Base-by-base conservation (phyloP, 2,113 vertebrate genomes). In the Notechis scutatus region DNA sequence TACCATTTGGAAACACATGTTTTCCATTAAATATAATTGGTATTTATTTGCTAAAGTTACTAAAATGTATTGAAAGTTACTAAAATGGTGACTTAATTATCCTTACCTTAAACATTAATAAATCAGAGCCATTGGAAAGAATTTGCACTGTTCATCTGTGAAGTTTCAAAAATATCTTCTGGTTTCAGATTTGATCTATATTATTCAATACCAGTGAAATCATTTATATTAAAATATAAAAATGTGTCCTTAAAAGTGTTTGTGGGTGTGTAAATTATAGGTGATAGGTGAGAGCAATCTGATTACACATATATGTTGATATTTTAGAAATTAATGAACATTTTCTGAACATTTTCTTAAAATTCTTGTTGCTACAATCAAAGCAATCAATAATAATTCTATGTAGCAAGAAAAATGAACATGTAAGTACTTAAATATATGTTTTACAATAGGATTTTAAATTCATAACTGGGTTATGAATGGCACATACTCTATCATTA, bases 91-190 rank as follows among this genome's bases (percentile, higher is more conserved):
- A 20, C 39, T 69, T 92, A 93, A 89, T 74, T 87, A 52, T 91
- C 59, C 91, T 91, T 12, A 91, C 93, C 42, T 95, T 94, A 94
- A 91, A 97, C 95, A 96, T 93, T 94, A 96, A 95, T 96, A 96
- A 94, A 94, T 12, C 8, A 95, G 95, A 96, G 34, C 45, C 92
- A 96, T 87, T 57, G n/a, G 69, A 42, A 95, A 95, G 95, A 89
- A 5, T 95, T 95, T 47, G 88, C 64, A 2, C 18, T 92, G 61
- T 42, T 95, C 91, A 90, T 94, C 59, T 94, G 92, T 95, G 52
- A 95, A 95, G 54, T 1, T 88, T 21, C 91, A 95, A 93, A 91
- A 50, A 92, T 95, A 95, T 96, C n/a, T 94, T 93, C 69, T 93
- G 87, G 93, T 94, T 89, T 47, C 59, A 29, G 87, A 14, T 52